These are phyloP conservation scores for Lasioglossum villosulum DNA, from an alignment of 2,888 invertebrate genomes.

Conservation along the genomic window DNA sequence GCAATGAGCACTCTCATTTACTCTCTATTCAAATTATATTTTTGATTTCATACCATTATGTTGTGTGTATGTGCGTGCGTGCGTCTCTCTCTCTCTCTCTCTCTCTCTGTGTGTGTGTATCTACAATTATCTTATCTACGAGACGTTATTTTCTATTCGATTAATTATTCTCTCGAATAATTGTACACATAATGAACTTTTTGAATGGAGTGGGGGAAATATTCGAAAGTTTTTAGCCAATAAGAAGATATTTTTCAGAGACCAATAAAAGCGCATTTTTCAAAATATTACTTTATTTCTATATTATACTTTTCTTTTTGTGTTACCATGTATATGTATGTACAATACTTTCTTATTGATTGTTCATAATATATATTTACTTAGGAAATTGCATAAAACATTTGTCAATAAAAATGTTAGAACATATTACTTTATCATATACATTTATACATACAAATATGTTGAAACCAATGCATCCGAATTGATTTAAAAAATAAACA, in stretches of 20 bases:
- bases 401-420: constrained; percentile 9
- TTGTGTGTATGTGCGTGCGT: too few species aligned
- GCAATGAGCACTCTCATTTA: too few species aligned
- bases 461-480: neutral
- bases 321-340: neutral
- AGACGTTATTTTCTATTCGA: too few species aligned
- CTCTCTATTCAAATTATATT: too few species aligned
- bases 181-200: too few species aligned
- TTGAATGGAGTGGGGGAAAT: neutral
- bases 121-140: too few species aligned
- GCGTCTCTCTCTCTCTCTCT: too few species aligned
- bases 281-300: neutral
- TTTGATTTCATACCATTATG: too few species aligned
- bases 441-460: constrained; percentile 5
- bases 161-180: too few species aligned
- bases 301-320: neutral
- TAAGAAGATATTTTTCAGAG: neutral
- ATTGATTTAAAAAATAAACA: neutral
- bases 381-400: constrained; percentile 1
- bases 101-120: too few species aligned
- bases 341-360: constrained; percentile 9
- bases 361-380: constrained; percentile 1
- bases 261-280: constrained; percentile 1
- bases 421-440: neutral
- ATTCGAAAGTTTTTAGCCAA: neutral